A percentile compares a stretch with the other conserved stretches of the same genome.
These are phyloP conservation scores for Danio kyathit DNA, from an alignment of 2,797 vertebrate genomes.

Conservation along the genomic window DNA sequence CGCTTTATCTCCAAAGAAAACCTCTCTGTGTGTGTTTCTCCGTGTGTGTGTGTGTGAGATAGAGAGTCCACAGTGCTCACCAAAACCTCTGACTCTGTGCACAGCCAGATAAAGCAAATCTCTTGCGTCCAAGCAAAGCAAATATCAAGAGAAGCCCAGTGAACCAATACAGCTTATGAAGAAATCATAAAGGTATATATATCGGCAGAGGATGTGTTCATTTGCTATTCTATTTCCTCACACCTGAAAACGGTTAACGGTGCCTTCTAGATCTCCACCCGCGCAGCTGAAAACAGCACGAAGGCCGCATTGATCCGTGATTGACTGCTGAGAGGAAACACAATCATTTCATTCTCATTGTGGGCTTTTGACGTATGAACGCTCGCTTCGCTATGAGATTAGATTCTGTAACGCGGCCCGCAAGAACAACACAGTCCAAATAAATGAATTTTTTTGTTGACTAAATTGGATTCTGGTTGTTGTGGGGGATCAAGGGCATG, in stretches of 20 bases:
- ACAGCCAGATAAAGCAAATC: conserved; percentile 21
- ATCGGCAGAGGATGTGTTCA: conserved; percentile 1
- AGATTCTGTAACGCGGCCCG: conserved; percentile 27
- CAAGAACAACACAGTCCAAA: conserved; percentile 11
- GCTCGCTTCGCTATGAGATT: conserved; percentile 32
- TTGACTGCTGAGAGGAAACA: conserved; percentile 53
- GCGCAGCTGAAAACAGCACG: conserved; percentile 29
- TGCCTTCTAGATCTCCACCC: conserved; percentile 14
- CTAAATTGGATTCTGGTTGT: conserved; percentile 29
- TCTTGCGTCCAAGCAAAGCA: conserved; percentile 8
- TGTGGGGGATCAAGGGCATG: background rate
- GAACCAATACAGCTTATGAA: conserved; percentile 11
- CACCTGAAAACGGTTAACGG: conserved; percentile 10
- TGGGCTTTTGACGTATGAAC: conserved; percentile 40
- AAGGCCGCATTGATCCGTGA: conserved; percentile 60
- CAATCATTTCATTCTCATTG: conserved; percentile 59
- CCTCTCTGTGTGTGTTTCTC: conserved; percentile 11
- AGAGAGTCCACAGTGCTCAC: background rate
- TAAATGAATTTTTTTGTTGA: conserved; percentile 20
- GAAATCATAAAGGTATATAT: conserved; percentile 8
- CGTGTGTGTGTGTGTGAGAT: conserved; percentile 7
- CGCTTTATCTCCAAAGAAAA: conserved; percentile 7
- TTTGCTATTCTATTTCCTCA: conserved; percentile 1
- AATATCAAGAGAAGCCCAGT: conserved; percentile 7
- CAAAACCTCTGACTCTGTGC: background rate